Base-by-base conservation (phyloP, 2,797 vertebrate genomes). In the Parauchenoglanis ngamensis region DNA sequence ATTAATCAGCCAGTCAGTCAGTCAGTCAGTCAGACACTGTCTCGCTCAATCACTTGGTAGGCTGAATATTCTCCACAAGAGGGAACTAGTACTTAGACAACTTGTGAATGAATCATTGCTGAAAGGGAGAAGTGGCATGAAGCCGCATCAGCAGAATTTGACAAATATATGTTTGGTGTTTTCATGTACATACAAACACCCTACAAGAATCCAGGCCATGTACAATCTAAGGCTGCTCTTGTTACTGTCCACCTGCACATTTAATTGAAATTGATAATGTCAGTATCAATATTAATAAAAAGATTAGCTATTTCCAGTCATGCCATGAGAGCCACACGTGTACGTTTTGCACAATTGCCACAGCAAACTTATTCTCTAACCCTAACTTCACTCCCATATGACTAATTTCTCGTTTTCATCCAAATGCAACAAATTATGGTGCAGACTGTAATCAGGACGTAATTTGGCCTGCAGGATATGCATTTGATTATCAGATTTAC, bases 401-500 rank as follows among this genome's bases (percentile, higher is more conserved):
- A 76, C 25, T 75, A 46, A 75, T 75, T 28, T 76, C 73, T 15
- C n/a, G 54, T 54, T 77, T 54, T 31, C n/a, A 77, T 31, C 49
- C 46, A 54, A 77, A 77, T 19, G n/a, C 49, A 56, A 77, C 25
- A 49, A 86, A 84, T 86, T 90, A 86, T 40, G 35, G 25, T 54
- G 10, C 54, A 72, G 78, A 59, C 82, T 63, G 81, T 85, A 81
- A 90, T 88, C 77, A 68, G 83, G 76, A 86, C 68, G 78, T 86
- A 80, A 86, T 82, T 70, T 88, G 81, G 54, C 61, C 44, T 44
- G 63, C 78, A 84, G 85, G 81, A 88, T 54, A 88, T n/a, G 54
- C 70, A 88, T 87, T 49, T 82, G 54, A 88, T 88, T 65, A 87
- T 88, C 82, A 83, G 61, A 79, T 87, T 54, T 57, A n/a, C 23